Base-by-base conservation (phyloP, 2,888 invertebrate genomes). In the Bombylius major region DNA sequence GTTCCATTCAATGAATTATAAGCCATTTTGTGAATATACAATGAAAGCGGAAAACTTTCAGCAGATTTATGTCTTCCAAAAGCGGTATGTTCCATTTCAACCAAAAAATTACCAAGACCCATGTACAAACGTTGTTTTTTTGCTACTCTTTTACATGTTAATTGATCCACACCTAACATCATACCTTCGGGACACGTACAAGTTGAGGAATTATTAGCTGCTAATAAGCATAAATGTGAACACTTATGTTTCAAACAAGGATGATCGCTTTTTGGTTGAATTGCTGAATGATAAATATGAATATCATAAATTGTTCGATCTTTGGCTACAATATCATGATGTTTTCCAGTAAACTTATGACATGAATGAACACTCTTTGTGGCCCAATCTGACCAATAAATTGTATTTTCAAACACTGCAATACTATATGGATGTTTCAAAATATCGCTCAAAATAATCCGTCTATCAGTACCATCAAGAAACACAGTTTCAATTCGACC, bases 341-440 rank as follows among this genome's bases (percentile, higher is more conserved):
- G 69, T 64, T 82, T 83, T 1, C 87, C 87, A 2, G 81, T 82
- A 64, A 88, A 82, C 68, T 95, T 95, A 67, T 91, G 80, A 53
- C 86, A 85, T 0, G 81, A 81, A 63, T 87, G 82, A 11, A 94
- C 79, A 39, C 85, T 83, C 65, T 82, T 82, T 0, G 85, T 82
- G 1, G 78, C 76, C 89, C 89, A 90, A 69, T 97, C 94, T 48
- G 89, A 89, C 92, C 93, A 97, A 73, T 84, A 97, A 1, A 97
- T 70, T 3, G 79, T 79, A 71, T 92, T 86, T 73, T 94, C 94
- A 69, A 94, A 95, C 2, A 96, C 83, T 0, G 88, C 81, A 60
- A 96, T 76, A 1, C 89, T 82, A 71, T 86, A 91, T 0, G 95
- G 94, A 70, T 89, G 87, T 61, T 83, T 82, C 14, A 87, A 79